These are phyloP conservation scores for Bubo bubo DNA, from an alignment of 2,113 vertebrate genomes.

Conservation along the genomic window DNA sequence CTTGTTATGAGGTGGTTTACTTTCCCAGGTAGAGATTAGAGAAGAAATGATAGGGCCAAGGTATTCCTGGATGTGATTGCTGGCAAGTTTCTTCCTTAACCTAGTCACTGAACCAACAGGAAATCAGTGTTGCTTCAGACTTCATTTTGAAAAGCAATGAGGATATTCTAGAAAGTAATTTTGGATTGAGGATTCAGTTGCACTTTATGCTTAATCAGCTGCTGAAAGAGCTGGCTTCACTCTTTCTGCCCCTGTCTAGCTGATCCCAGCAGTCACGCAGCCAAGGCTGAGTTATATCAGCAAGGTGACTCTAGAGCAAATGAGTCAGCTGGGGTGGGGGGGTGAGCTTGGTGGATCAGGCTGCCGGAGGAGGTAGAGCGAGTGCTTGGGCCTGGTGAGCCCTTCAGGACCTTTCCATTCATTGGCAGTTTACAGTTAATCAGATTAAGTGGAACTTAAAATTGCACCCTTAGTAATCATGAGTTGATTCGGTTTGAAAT, in stretches of 20 bases:
- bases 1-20: constrained; percentile 33
- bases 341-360: neutral
- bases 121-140: neutral
- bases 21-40: constrained; percentile 45
- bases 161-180: neutral
- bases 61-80: constrained; percentile 2
- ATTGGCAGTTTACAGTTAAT: neutral
- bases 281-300: neutral
- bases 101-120: neutral
- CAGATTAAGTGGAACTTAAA: neutral
- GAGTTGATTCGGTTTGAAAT: neutral
- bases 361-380: neutral
- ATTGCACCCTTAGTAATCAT: neutral
- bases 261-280: neutral
- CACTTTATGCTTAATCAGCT: neutral
- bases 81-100: constrained; percentile 10
- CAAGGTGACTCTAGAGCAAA: neutral
- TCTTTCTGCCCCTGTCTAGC: neutral
- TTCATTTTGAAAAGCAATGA: neutral
- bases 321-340: neutral
- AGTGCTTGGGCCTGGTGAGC: neutral
- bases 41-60: neutral
- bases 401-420: neutral
- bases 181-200: neutral
- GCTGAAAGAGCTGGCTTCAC: neutral